Percentiles rank a stretch among this genome's conserved stretches.
Conservation (phyloP, 2,797 vertebrate species). For the Caiman crocodilus region DNA sequence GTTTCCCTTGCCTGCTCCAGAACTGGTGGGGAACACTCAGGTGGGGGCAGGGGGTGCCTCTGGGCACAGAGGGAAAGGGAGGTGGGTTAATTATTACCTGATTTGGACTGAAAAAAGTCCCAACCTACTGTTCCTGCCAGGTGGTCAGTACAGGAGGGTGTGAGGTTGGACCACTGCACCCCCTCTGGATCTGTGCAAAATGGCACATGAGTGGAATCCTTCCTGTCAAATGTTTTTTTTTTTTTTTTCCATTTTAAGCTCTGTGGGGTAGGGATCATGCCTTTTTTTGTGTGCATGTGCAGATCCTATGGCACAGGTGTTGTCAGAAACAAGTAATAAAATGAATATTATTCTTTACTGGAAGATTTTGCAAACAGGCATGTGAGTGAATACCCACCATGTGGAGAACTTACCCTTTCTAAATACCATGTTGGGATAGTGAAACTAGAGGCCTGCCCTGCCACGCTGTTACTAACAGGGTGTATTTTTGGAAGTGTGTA, state of each 20-base stretch:
- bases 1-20: too few relatives aligned
- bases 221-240: neutral
- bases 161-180: too few relatives aligned
- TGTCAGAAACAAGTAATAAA: neutral
- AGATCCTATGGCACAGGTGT: neutral
- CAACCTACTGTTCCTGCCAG: too few relatives aligned
- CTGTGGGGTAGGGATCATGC: accelerated
- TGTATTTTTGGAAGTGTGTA: neutral
- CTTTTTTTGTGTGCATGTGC: neutral
- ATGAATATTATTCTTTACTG: neutral
- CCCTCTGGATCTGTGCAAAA: too few relatives aligned
- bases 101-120: too few relatives aligned
- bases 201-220: too few relatives aligned
- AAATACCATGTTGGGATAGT: neutral
- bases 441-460: neutral
- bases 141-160: too few relatives aligned
- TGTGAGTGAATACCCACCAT: neutral
- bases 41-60: too few relatives aligned
- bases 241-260: neutral
- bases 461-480: neutral
- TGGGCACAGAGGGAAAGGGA: too few relatives aligned
- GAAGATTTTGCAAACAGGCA: neutral
- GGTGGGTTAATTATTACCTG: too few relatives aligned
- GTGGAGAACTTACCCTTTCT: neutral
- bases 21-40: too few relatives aligned